phyloP scores from a whole-genome alignment of 1,140 invertebrate species.

The Drosophila punjabiensis region DNA sequence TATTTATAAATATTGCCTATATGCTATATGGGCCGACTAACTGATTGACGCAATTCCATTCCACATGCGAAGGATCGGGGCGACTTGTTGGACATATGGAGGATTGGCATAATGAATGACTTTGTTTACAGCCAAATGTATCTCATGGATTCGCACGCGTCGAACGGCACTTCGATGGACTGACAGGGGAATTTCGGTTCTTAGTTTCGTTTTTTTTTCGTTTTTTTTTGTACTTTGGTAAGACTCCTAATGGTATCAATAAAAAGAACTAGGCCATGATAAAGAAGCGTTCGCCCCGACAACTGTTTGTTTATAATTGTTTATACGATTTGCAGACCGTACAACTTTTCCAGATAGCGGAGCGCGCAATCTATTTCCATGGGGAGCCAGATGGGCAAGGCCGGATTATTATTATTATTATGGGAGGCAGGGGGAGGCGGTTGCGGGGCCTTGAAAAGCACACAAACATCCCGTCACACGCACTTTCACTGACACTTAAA shows the following conservation, averaged over 20 bases:
- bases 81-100: slow-evolving; percentile 55
- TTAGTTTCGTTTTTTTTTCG: slow-evolving; percentile 17
- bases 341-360: slow-evolving; percentile 64
- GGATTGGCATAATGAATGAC: slow-evolving; percentile 62
- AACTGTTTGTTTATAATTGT: slow-evolving; percentile 80
- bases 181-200: slow-evolving; percentile 4
- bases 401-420: slow-evolving; percentile 27
- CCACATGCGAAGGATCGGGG: slow-evolving; percentile 24
- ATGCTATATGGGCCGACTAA: slow-evolving; percentile 5
- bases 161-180: slow-evolving; percentile 29
- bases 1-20: slow-evolving; percentile 27
- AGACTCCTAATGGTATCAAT: slow-evolving; percentile 71
- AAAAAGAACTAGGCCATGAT: slow-evolving; percentile 78
- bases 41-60: slow-evolving; percentile 50
- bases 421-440: slow-evolving; percentile 10
- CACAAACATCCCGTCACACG: slow-evolving; percentile 53
- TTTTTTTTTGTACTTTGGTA: slow-evolving; percentile 21
- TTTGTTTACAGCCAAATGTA: slow-evolving; percentile 72
- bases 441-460: slow-evolving; percentile 43
- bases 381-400: slow-evolving; percentile 22
- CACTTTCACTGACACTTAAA: slow-evolving; percentile 24
- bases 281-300: slow-evolving; percentile 61
- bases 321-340: slow-evolving; percentile 74
- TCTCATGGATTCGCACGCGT: slow-evolving; percentile 61
- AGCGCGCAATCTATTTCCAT: slow-evolving; percentile 66